Evolutionary conservation across 1,140 invertebrate genomes (phyloP), one percentile per base, ranked within the genome.

Genomic region (Ridgeia piscesae): DNA sequence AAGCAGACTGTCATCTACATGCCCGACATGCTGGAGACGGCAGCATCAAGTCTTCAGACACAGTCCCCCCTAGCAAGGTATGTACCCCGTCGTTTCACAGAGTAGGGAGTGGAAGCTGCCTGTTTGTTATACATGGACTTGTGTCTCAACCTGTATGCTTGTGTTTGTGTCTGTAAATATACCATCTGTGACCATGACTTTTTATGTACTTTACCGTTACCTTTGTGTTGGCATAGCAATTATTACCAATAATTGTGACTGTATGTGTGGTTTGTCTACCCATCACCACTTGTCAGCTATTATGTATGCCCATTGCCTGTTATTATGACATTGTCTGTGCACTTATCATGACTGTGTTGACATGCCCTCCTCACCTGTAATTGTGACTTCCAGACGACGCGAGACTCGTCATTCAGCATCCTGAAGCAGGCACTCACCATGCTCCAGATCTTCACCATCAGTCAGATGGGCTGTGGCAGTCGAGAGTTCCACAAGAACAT

Each of bases 371-470:
- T 92, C 42, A 89, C 14, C n/a, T 34, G 42, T 35, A 33, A 50
- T 93, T 34, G 91, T n/a, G 33, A 11, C 35, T 92, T 91, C 21
- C 42, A 94, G 94, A 93, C 94, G 91, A 17, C 93, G 35, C 92
- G 93, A 33, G 92, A 94, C 9, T 93, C 93, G 27, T 93, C 94
- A 34, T 88, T 97, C 35, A 97, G 97, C 94, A 97, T 98, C 92
- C 97, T 98, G 95, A 98, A 98, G 94, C 98, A 98, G 96, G 97
- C 98, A 0, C 97, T 98, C 9, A 97, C 98, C 8, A 96, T 99
- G 11, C 96, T 99, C 94, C 98, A 99, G 95, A 98, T 99, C 96
- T 99, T 99, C 95, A 97, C 98, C 92, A 97, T 98, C 33, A 98
- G 98, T 89, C 98, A 99, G 95, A 97, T 99, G 95, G 98, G 98